These are phyloP conservation scores for Aphaenogaster ashmeadi DNA, from an alignment of 1,140 invertebrate genomes.

Conservation along the genomic window DNA sequence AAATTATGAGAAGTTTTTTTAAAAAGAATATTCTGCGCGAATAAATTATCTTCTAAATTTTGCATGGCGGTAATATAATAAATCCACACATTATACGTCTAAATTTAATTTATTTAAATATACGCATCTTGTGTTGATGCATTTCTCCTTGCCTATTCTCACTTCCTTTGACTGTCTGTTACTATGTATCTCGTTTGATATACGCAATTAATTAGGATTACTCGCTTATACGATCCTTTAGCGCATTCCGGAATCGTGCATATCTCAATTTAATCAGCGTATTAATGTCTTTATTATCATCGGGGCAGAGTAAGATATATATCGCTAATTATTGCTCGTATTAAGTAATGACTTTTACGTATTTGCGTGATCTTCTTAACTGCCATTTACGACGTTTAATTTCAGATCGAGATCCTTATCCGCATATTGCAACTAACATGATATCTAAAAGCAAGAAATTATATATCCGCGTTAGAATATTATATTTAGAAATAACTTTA, in stretches of 20 bases:
- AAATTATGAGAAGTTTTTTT: neutral
- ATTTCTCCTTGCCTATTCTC: neutral
- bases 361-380: neutral
- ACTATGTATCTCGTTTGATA: neutral
- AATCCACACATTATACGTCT: neutral
- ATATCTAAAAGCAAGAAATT: neutral
- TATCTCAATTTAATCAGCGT: constrained; percentile 5
- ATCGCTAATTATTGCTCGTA: constrained; percentile 12
- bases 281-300: constrained; percentile 8
- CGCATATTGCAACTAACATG: neutral
- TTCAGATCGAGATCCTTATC: constrained; percentile 12
- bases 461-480: neutral
- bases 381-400: constrained; percentile 7
- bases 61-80: neutral
- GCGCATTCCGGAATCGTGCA: neutral
- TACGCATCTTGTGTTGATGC: neutral
- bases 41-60: neutral
- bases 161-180: neutral
- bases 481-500: neutral
- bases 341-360: constrained; percentile 7
- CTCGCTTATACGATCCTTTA: neutral
- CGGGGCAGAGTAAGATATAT: neutral
- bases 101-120: constrained; percentile 20
- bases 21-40: neutral
- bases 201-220: constrained; percentile 40